Conservation (phyloP, 2,888 invertebrate species). For the Dasysyrphus albostriatus region DNA sequence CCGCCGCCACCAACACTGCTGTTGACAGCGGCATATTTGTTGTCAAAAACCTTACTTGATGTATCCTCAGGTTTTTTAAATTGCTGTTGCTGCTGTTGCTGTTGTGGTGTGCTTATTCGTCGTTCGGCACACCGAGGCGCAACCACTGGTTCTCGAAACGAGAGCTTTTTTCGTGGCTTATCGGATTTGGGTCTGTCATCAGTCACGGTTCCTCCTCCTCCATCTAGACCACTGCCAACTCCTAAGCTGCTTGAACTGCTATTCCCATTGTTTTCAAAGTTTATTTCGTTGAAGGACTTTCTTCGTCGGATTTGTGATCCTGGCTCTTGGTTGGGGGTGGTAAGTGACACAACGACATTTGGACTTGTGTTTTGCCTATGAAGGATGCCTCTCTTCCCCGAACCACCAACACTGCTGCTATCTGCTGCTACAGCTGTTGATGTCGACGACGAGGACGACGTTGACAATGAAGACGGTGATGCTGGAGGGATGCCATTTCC, state of each 20-base stretch:
- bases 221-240: conserved; percentile 46
- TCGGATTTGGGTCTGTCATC: conserved; percentile 81
- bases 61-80: conserved; percentile 77
- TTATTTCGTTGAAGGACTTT: conserved; percentile 79
- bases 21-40: conserved; percentile 73
- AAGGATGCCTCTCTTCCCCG: conserved; percentile 78
- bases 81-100: conserved; percentile 77
- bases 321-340: conserved; percentile 73
- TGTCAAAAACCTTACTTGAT: conserved; percentile 77
- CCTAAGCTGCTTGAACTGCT: conserved; percentile 81
- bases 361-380: conserved; percentile 78
- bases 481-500: conserved; percentile 27
- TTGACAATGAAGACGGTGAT: conserved; percentile 56
- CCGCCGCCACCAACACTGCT: conserved; percentile 18
- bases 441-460: conserved; percentile 60
- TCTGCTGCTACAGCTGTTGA: conserved; percentile 68
- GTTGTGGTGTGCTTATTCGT: conserved; percentile 79
- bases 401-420: conserved; percentile 74
- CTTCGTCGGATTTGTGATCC: conserved; percentile 79
- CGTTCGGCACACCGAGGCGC: conserved; percentile 78
- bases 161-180: conserved; percentile 92
- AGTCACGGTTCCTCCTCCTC: conserved; percentile 73
- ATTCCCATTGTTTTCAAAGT: conserved; percentile 78
- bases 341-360: conserved; percentile 17
- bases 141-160: conserved; percentile 90